Conservation (phyloP, 1,140 invertebrate genomes). For the Gonatopus flavifemur region DNA sequence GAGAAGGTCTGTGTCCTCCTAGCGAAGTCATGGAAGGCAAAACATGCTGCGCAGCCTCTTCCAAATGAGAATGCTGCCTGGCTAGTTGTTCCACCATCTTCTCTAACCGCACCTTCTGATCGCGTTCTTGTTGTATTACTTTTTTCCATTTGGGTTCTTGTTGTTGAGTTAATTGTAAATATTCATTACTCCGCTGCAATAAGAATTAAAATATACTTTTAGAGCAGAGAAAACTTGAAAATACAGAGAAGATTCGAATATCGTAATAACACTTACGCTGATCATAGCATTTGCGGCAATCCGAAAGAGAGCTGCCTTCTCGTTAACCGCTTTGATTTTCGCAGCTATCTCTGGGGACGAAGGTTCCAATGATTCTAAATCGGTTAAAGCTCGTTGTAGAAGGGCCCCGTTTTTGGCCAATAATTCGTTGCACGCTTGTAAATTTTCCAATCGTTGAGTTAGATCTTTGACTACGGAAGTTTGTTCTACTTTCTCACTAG, state of each 20-base stretch:
- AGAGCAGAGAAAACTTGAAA: neutral
- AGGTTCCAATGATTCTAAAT: constrained; percentile 75
- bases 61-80: constrained; percentile 91
- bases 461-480: constrained; percentile 64
- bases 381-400: constrained; percentile 80
- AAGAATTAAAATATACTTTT: constrained; percentile 1
- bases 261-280: constrained; percentile 82
- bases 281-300: constrained; percentile 96
- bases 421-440: constrained; percentile 88
- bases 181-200: constrained; percentile 84
- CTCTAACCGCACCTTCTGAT: constrained; percentile 90
- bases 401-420: constrained; percentile 84
- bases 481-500: constrained; percentile 53
- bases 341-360: constrained; percentile 60
- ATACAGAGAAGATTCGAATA: neutral
- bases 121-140: constrained; percentile 90
- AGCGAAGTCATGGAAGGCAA: constrained; percentile 52
- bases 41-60: constrained; percentile 74
- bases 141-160: constrained; percentile 90
- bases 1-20: constrained; percentile 44
- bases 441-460: constrained; percentile 74
- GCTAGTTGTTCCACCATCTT: constrained; percentile 97
- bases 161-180: constrained; percentile 80
- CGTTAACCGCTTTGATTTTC: constrained; percentile 78
- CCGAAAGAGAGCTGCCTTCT: constrained; percentile 88